These are phyloP conservation scores for Phortica okadai DNA, from an alignment of 2,888 invertebrate species.

Conservation along the genomic window DNA sequence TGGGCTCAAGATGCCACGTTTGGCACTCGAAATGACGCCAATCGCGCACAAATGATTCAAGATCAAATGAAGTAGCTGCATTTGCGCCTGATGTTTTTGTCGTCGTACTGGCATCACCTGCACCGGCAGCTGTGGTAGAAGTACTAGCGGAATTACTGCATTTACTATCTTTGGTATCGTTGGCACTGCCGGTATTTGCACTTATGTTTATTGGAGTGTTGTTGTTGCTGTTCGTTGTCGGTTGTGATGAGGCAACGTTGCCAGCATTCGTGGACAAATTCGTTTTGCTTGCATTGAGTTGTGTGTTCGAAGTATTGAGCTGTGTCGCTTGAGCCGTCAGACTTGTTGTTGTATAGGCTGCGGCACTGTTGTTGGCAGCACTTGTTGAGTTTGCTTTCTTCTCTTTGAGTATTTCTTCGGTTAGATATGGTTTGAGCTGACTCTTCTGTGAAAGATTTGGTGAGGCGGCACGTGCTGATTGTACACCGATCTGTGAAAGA, in stretches of 20 bases:
- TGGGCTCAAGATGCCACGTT: slow-evolving; percentile 97
- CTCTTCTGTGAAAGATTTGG: slow-evolving; percentile 74
- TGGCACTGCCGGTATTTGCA: slow-evolving; percentile 17
- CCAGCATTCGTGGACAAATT: slow-evolving; percentile 48
- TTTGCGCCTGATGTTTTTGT: slow-evolving; percentile 15
- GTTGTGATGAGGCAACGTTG: slow-evolving; percentile 15
- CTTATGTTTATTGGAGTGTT: not conserved
- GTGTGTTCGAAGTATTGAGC: slow-evolving; percentile 42
- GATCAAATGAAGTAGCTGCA: slow-evolving; percentile 71
- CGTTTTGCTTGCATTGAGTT: slow-evolving; percentile 63
- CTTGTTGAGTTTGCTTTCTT: slow-evolving; percentile 56
- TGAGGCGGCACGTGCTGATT: slow-evolving; percentile 74
- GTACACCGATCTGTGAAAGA: slow-evolving; percentile 69
- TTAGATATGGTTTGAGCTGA: slow-evolving; percentile 68
- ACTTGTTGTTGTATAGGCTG: slow-evolving; percentile 9
- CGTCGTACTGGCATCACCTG: slow-evolving; percentile 8
- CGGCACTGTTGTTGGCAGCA: slow-evolving; percentile 25
- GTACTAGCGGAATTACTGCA: not conserved
- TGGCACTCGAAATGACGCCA: slow-evolving; percentile 94
- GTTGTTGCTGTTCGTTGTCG: slow-evolving; percentile 20
- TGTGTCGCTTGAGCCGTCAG: not conserved
- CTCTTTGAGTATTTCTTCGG: slow-evolving; percentile 71
- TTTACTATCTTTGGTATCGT: slow-evolving; percentile 2
- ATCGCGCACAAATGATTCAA: slow-evolving; percentile 86
- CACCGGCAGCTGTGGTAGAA: not conserved